phyloP scores from a whole-genome alignment of 2,888 invertebrate genomes.

The Himalopsyche kuldschensis region DNA sequence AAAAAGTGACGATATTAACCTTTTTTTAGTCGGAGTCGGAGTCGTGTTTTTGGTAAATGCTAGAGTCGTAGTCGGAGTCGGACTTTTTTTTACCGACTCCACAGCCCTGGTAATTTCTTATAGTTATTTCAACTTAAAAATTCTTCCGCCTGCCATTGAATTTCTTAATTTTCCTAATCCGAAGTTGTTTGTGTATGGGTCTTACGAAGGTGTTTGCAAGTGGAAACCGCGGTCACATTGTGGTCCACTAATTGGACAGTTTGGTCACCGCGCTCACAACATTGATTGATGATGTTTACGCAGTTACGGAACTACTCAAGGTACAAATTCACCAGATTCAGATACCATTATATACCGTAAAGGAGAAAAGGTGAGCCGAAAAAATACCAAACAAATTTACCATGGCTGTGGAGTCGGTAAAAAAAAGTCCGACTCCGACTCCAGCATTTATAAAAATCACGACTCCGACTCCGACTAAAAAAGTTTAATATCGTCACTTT shows the following conservation, averaged over 20 bases:
- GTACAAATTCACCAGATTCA: conserved; percentile 17
- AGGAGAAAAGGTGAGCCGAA: background rate
- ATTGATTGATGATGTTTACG: conserved; percentile 34
- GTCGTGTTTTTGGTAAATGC: too few species aligned
- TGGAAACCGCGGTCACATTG: background rate
- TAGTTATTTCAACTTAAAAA: too few species aligned
- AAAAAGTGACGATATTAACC: too few species aligned
- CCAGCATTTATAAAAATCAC: too few species aligned
- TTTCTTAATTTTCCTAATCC: background rate
- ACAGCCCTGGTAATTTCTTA: too few species aligned
- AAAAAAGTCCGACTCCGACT: too few species aligned
- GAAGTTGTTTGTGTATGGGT: background rate
- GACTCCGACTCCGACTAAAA: too few species aligned
- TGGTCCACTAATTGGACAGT: conserved; percentile 25
- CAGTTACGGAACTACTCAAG: background rate
- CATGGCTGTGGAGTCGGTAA: too few species aligned
- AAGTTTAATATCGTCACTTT: too few species aligned
- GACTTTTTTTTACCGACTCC: too few species aligned
- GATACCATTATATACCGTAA: conserved; percentile 4
- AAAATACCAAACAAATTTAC: background rate
- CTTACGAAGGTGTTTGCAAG: background rate
- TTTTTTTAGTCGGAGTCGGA: too few species aligned
- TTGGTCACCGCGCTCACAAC: background rate
- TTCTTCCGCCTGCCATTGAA: background rate
- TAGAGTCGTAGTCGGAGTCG: too few species aligned